These are phyloP conservation scores for Sparidentex hasta DNA, from an alignment of 2,797 vertebrate genomes.

Conservation along the genomic window DNA sequence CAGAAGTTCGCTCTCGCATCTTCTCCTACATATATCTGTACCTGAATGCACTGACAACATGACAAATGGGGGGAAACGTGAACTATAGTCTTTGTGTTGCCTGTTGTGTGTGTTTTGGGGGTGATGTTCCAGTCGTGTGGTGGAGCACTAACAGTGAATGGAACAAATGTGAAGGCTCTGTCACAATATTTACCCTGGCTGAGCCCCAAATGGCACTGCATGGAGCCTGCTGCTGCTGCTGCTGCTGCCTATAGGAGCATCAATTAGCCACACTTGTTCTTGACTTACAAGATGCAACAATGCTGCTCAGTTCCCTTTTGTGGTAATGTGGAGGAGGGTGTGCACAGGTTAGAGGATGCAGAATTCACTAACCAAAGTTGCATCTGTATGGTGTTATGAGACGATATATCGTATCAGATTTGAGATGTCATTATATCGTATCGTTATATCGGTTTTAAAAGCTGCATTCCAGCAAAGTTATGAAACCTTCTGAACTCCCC, in stretches of 20 bases:
- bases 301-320: background rate
- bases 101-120: constrained; percentile 51
- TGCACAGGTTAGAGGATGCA: constrained; percentile 1
- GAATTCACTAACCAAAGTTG: no score
- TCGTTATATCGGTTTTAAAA: no score
- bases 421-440: no score
- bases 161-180: constrained; percentile 88
- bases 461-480: no score
- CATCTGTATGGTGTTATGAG: no score
- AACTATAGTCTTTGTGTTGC: constrained; percentile 20
- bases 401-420: no score
- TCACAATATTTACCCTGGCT: constrained; percentile 88
- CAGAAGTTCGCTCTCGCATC: background rate
- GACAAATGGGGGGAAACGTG: constrained; percentile 25
- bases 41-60: background rate
- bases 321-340: constrained; percentile 12
- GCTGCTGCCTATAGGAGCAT: constrained; percentile 40
- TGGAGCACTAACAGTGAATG: constrained; percentile 61
- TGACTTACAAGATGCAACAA: constrained; percentile 53
- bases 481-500: no score
- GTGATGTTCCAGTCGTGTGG: constrained; percentile 50
- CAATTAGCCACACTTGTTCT: constrained; percentile 73
- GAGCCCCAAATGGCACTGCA: constrained; percentile 84
- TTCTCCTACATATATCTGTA: background rate
- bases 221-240: constrained; percentile 36